These are phyloP conservation scores for Amiota minor DNA, from an alignment of 2,888 invertebrate genomes.

Conservation along the genomic window DNA sequence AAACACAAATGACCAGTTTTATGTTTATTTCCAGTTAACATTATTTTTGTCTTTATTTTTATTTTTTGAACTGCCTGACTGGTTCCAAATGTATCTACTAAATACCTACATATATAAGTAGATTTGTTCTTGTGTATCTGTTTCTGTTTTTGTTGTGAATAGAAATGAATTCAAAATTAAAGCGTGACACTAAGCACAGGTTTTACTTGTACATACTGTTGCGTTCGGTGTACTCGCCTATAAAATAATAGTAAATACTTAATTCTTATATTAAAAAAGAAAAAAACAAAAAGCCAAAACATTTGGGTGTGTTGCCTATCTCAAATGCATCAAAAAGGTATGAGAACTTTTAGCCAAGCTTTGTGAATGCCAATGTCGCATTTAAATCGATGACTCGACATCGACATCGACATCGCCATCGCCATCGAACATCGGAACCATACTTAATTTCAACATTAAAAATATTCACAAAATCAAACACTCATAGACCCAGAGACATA, in stretches of 20 bases:
- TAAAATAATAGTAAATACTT: not conserved
- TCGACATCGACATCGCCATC: not conserved
- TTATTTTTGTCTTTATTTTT: not conserved
- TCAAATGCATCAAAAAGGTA: slow-evolving; percentile 21
- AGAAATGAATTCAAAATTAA: too few relatives aligned
- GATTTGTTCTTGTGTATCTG: too few relatives aligned
- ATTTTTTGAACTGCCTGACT: not conserved
- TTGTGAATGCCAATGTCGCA: slow-evolving; percentile 15
- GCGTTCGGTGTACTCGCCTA: slow-evolving; percentile 1
- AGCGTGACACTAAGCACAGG: slow-evolving; percentile 10
- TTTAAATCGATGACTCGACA: slow-evolving; percentile 22
- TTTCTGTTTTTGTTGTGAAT: too few relatives aligned
- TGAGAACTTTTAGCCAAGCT: slow-evolving; percentile 14
- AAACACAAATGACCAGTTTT: slow-evolving; percentile 23
- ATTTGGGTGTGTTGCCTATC: slow-evolving; percentile 16
- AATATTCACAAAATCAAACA: not conserved
- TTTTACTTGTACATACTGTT: not conserved
- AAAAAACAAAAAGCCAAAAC: not conserved
- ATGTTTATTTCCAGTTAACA: slow-evolving; percentile 17
- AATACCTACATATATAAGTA: too few relatives aligned
- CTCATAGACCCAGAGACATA: not conserved
- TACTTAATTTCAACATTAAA: not conserved
- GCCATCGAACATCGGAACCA: too few relatives aligned
- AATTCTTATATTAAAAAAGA: too few relatives aligned
- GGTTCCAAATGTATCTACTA: too few relatives aligned